A percentile compares a stretch with the other conserved stretches of the same genome.
Conservation (phyloP, 2,888 invertebrate species). For the Prenolepis imparis region DNA sequence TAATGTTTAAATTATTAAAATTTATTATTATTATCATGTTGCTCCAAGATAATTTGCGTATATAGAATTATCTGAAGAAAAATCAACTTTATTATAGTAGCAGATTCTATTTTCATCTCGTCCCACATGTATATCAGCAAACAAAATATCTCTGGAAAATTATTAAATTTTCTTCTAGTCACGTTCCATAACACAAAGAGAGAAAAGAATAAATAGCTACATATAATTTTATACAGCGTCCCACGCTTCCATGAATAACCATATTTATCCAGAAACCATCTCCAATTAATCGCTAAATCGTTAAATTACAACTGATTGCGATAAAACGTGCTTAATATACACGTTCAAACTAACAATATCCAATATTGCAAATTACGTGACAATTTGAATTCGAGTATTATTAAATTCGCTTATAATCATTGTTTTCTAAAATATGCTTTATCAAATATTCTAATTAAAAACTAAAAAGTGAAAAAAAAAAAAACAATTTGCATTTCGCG, state of each 20-base stretch:
- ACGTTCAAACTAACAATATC: not conserved
- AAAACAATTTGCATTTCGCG: not conserved
- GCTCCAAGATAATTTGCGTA: not conserved
- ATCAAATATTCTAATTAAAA: constrained; percentile 1
- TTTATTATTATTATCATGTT: not conserved
- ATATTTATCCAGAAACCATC: not conserved
- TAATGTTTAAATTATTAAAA: not conserved
- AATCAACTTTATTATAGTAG: not conserved
- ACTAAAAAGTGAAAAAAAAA: not conserved
- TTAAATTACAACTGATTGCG: not conserved
- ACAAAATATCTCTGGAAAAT: constrained; percentile 35
- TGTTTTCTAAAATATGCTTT: not conserved
- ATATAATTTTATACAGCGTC: not conserved
- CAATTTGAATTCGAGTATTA: not conserved
- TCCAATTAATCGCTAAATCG: not conserved
- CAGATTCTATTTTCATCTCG: not conserved
- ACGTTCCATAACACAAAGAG: constrained; percentile 68
- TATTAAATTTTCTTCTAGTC: constrained; percentile 58
- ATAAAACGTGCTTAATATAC: not conserved
- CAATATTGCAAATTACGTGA: not conserved
- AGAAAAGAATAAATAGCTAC: constrained; percentile 1
- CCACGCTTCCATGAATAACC: not conserved
- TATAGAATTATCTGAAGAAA: not conserved
- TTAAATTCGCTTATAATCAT: not conserved
- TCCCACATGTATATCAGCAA: not conserved